Evolutionary conservation across 2,113 vertebrate genomes (phyloP), one percentile per base, ranked within the genome.

Genomic region (Bubalus kerabau): DNA sequence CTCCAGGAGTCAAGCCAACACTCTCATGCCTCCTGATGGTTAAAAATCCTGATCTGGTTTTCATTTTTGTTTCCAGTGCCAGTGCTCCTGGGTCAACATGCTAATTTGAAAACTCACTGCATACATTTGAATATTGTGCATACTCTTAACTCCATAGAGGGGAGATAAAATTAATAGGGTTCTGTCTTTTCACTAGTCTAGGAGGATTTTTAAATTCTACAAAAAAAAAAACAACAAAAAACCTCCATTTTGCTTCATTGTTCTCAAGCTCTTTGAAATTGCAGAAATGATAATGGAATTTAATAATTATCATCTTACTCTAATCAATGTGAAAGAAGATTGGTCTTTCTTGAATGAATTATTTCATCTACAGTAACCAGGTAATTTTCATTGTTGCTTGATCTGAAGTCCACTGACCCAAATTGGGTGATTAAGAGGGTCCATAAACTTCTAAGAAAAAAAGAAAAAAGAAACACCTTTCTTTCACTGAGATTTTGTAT

Each of bases 61-160:
- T 76, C 97, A 80, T 90, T 97, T 94, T 95, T 96, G 54, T 97
- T 98, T 95, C 74, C 48, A 97, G 36, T 85, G 91, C 83, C 62
- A 87, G 2, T 96, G 52, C 62, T 97, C 80, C 87, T 67, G 83
- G 94, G 88, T 97, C 94, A 97, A 57, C 86, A 96, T 94, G 82
- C 43, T 98, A 95, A 97, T 97, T 90, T 50, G 43, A 94, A 94
- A 93, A 40, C 43, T 87, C 43, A 43, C 95, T 96, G 82, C 71
- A 91, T 87, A 78, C 8, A 98, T 97, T 97, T 97, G 78, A 57
- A 93, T 95, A 86, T 19, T 85, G 30, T 94, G 36, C 59, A 74
- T 94, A 96, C 74, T 94, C 88, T 95, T 97, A 32, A 93, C 36
- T 95, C 52, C 46, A 83, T 40, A 64, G 60, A 94, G 14, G 28